These are phyloP conservation scores for Monodelphis domestica DNA, from an alignment of 2,797 vertebrate species.

Conservation along the genomic window DNA sequence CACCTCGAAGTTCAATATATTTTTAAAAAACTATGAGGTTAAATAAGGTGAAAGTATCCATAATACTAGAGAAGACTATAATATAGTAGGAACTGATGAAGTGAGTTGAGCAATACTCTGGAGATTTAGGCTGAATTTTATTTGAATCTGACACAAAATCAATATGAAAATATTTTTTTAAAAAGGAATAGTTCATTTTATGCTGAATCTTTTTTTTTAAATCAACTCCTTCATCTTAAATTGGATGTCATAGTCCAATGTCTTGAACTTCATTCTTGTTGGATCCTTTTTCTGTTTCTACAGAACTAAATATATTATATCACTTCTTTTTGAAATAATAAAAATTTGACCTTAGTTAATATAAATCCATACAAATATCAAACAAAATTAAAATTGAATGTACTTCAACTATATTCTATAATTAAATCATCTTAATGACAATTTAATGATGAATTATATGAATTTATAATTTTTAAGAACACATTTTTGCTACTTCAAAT, in stretches of 20 bases:
- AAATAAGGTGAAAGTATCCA: conserved; percentile 38
- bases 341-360: conserved; percentile 73
- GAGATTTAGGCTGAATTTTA: conserved; percentile 39
- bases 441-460: not conserved
- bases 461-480: not conserved
- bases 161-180: conserved; percentile 29
- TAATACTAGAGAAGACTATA: conserved; percentile 57
- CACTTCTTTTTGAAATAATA: conserved; percentile 71
- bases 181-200: conserved; percentile 15
- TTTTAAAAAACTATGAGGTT: conserved; percentile 28
- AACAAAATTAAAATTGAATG: not conserved
- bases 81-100: conserved; percentile 32
- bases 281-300: conserved; percentile 69
- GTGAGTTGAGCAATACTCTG: conserved; percentile 36
- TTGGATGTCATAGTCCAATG: conserved; percentile 64
- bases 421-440: not conserved
- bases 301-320: conserved; percentile 54
- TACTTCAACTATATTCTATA: conserved; percentile 2
- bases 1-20: not conserved
- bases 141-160: conserved; percentile 20
- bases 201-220: not conserved
- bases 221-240: not conserved
- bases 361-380: conserved; percentile 10
- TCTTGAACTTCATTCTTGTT: conserved; percentile 74
- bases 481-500: not conserved